Evolutionary conservation across 2,888 invertebrate genomes (phyloP), one percentile per base, ranked within the genome.

Genomic region (Crossocerus cetratus): DNA sequence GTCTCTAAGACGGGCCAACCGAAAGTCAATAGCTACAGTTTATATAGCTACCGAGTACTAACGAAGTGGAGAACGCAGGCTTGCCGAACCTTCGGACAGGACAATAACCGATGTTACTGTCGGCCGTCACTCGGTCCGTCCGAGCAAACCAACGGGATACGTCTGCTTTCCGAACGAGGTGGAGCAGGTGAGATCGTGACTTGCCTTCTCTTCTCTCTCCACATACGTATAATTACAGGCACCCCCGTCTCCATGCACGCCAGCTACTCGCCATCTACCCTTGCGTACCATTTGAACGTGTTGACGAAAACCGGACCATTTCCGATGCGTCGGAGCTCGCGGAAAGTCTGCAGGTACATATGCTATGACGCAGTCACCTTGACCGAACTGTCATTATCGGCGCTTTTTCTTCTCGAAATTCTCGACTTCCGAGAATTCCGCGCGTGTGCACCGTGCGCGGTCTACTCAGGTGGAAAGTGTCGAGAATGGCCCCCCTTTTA

Each of bases 181-280:
- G 32, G 72, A 82, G 86, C 88, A 89, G 89, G 88, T 89, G 88
- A 85, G 80, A 81, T 78, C 83, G 80, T 85, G 86, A 87, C 87
- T 87, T 82, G 86, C 83, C 83, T 83, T 84, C 80, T 78, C 76
- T 73, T 71, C 59, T 53, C 66, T 43, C 69, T 76, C 56, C 71
- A 65, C 67, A 74, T 72, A 78, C 76, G 81, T 83, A 76, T 79
- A 83, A 85, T 84, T 83, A 83, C 75, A 81, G 74, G 65, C 70
- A 74, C 74, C 72, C 72, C 75, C 71, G 70, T 70, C 60, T 43
- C 64, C n/a, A 65, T 57, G 56, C 61, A 60, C 66, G 61, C 67
- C 4, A 16, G 65, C 49, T 65, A 71, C 55, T 62, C 59, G 72
- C 53, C 32, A 64, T 69, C 68, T 66, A 54, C 49, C 53, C 55